Evolutionary conservation across 2,888 invertebrate species (phyloP).

Genomic region (Tinea pellionella): DNA sequence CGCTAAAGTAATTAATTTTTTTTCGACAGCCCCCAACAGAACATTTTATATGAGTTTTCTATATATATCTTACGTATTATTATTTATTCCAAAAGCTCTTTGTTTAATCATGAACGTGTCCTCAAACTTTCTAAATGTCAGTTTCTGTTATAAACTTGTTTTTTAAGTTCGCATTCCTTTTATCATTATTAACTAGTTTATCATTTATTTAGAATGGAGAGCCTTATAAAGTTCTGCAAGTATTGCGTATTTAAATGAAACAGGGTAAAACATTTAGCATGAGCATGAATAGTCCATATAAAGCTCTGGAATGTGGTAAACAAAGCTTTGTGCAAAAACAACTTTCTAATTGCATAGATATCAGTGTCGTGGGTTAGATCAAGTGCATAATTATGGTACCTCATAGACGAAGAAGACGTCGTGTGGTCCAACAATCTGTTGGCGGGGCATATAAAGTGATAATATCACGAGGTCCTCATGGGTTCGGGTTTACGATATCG

Average conservation of each 20-base stretch:
- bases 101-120: not conserved
- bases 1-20: too few relatives aligned
- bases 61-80: too few relatives aligned
- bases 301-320: conserved; percentile 7
- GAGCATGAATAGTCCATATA: not conserved
- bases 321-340: conserved; percentile 12
- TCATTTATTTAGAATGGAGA: not conserved
- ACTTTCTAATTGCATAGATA: conserved; percentile 12
- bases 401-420: conserved; percentile 53
- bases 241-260: not conserved
- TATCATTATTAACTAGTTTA: not conserved
- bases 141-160: conserved; percentile 6
- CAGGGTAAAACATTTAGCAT: not conserved
- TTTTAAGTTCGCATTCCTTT: conserved; percentile 5
- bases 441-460: conserved; percentile 84
- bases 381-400: conserved; percentile 40
- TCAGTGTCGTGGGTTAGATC: conserved; percentile 1
- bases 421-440: conserved; percentile 41
- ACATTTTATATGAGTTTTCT: too few relatives aligned
- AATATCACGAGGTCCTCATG: conserved; percentile 85
- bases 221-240: not conserved
- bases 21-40: too few relatives aligned
- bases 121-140: conserved; percentile 6
- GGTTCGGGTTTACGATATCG: conserved; percentile 98
- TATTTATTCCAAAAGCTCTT: too few relatives aligned